A percentile compares a stretch with the other conserved stretches of the same genome.
These are phyloP conservation scores for Glyphotaelius pellucidus DNA, from an alignment of 2,888 invertebrate species.

Conservation along the genomic window DNA sequence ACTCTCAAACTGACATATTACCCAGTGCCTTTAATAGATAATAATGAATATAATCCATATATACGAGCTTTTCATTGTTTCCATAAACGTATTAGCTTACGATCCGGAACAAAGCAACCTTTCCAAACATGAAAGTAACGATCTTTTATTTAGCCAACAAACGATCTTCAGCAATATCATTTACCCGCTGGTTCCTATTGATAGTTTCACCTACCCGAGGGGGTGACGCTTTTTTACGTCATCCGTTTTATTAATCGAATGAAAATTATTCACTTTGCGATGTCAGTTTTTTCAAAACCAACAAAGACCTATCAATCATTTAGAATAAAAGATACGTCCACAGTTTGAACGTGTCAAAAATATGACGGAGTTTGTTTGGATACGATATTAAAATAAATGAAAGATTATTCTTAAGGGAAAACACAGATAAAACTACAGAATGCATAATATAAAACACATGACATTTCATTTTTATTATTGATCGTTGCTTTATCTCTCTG, in stretches of 20 bases:
- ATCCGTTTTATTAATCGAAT: conserved; percentile 53
- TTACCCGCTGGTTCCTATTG: not conserved
- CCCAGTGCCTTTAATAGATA: not conserved
- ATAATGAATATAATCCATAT: not conserved
- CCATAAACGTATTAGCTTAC: not conserved
- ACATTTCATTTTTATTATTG: not conserved
- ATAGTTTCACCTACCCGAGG: not conserved
- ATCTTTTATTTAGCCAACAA: not conserved
- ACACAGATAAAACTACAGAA: not conserved
- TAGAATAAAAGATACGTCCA: conserved; percentile 43
- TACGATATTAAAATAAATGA: not conserved
- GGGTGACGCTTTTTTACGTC: conserved; percentile 45
- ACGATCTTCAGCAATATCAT: conserved; percentile 7
- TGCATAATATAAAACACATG: not conserved
- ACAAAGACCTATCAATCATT: conserved; percentile 53
- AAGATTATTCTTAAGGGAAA: not conserved
- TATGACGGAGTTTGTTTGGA: conserved; percentile 26
- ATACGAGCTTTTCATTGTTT: not conserved
- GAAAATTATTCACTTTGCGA: conserved; percentile 36
- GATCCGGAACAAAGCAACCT: not conserved
- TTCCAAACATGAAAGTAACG: not conserved
- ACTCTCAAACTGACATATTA: not conserved
- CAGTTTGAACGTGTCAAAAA: conserved; percentile 37
- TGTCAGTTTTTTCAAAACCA: conserved; percentile 51
- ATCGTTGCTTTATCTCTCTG: not conserved